Evolutionary conservation across 2,797 vertebrate genomes (phyloP).

Genomic region (Diceros bicornis): DNA sequence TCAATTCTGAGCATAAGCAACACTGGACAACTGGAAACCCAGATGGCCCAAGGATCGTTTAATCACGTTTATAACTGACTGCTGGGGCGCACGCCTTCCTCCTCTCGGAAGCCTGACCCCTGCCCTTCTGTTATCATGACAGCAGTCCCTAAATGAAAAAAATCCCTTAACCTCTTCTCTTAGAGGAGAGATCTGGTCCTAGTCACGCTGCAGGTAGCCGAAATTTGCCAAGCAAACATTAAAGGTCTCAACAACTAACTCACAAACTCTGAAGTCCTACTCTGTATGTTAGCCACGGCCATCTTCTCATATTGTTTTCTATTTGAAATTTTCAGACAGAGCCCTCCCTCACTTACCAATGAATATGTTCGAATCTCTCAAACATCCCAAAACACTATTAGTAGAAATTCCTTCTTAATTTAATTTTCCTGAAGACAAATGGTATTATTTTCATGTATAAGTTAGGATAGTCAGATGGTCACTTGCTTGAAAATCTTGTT

Average conservation of each 20-base stretch:
- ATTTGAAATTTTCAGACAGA: not conserved
- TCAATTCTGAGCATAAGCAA: not conserved
- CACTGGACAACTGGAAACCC: not conserved
- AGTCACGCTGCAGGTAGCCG: not conserved
- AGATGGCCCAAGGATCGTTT: not conserved
- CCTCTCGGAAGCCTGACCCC: not conserved
- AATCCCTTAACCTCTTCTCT: not conserved
- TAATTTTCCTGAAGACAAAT: not conserved
- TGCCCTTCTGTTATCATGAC: not conserved
- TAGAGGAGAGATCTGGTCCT: not conserved
- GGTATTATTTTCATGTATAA: not conserved
- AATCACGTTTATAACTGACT: not conserved
- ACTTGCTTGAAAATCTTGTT: constrained; percentile 17
- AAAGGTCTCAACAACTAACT: not conserved
- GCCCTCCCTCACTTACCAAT: not conserved
- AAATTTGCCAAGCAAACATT: not conserved
- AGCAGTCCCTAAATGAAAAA: not conserved
- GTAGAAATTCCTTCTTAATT: not conserved
- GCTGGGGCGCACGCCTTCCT: not conserved
- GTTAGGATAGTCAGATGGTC: not conserved
- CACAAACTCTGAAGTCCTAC: not conserved
- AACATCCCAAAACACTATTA: not conserved
- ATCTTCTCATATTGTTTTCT: not conserved
- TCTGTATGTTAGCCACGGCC: not conserved
- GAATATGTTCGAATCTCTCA: not conserved